phyloP scores from a whole-genome alignment of 2,113 vertebrate genomes.

The Ursus arctos region DNA sequence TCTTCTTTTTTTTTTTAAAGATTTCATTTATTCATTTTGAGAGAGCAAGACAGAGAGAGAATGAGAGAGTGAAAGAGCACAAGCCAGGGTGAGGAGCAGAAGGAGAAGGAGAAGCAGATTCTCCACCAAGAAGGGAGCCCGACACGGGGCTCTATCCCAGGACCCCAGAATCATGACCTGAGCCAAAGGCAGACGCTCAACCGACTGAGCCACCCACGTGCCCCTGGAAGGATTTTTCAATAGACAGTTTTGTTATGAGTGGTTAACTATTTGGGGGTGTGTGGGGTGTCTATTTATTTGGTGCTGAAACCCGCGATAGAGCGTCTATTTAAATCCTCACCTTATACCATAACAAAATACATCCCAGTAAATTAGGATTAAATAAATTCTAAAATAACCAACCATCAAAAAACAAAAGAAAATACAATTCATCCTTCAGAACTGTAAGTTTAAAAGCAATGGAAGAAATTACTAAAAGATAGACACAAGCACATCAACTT shows the following conservation, averaged over 20 bases:
- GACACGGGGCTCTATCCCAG: too few species aligned
- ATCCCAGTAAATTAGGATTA: neutral
- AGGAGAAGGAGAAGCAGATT: too few species aligned
- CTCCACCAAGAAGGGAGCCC: too few species aligned
- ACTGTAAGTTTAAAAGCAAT: neutral
- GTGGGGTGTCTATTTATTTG: neutral
- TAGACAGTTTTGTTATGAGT: constrained; percentile 11
- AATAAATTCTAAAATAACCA: constrained; percentile 32
- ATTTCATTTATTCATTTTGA: too few species aligned
- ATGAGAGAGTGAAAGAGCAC: too few species aligned
- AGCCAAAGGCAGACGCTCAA: too few species aligned
- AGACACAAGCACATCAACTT: neutral
- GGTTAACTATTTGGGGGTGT: neutral
- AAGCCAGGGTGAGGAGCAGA: too few species aligned
- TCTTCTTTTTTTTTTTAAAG: too few species aligned
- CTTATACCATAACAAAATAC: neutral
- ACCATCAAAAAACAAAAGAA: neutral
- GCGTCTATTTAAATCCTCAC: constrained; percentile 19
- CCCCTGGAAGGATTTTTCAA: neutral
- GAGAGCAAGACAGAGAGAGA: too few species aligned
- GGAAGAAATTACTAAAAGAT: constrained; percentile 4
- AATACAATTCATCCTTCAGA: neutral
- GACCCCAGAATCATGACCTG: too few species aligned
- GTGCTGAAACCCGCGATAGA: neutral
- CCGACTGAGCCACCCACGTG: too few species aligned